Percentiles rank a stretch among this genome's conserved stretches.
These are phyloP conservation scores for Drosophila leontia DNA, from an alignment of 1,140 invertebrate species.

Conservation along the genomic window DNA sequence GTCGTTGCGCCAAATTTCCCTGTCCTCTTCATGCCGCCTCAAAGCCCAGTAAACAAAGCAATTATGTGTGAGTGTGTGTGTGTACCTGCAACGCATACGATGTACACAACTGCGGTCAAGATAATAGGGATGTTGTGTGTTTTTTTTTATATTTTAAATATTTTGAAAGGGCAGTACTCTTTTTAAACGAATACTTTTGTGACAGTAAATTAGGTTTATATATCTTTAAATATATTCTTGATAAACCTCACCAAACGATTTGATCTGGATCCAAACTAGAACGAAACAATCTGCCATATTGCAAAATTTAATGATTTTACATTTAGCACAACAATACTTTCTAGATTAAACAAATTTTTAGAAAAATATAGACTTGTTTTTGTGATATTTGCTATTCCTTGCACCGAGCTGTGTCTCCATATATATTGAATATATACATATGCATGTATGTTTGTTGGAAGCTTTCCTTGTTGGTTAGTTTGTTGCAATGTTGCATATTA, in stretches of 20 bases:
- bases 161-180: no score
- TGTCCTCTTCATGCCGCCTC: neutral
- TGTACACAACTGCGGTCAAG: neutral
- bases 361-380: no score
- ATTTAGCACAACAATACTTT: neutral
- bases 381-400: neutral
- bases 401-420: neutral
- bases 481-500: constrained; percentile 73
- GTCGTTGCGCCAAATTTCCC: constrained; percentile 39
- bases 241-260: neutral
- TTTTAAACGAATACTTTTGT: no score
- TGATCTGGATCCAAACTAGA: neutral
- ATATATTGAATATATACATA: constrained; percentile 27
- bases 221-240: no score
- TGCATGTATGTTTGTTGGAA: constrained; percentile 19
- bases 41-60: constrained; percentile 41
- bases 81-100: constrained; percentile 16
- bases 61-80: constrained; percentile 32
- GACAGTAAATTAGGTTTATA: no score
- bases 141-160: no score
- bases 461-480: constrained; percentile 60
- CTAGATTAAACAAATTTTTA: neutral
- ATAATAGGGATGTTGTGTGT: neutral
- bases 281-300: neutral
- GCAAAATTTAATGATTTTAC: neutral